phyloP scores from a whole-genome alignment of 2,113 vertebrate species.

The Puma concolor region DNA sequence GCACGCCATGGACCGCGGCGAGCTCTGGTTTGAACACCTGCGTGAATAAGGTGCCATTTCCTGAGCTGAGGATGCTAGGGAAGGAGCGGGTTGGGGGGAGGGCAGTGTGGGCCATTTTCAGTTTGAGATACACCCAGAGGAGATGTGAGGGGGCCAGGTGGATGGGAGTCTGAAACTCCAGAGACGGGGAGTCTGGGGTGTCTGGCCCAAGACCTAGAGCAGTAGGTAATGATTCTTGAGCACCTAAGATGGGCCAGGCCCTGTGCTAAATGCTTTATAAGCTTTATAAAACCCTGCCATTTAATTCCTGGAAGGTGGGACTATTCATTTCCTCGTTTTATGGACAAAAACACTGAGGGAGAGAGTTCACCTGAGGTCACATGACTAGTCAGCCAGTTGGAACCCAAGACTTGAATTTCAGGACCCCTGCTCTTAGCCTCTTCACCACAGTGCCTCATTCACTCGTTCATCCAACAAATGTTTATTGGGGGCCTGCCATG shows the following conservation, averaged over 20 bases:
- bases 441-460: neutral
- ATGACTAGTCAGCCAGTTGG: neutral
- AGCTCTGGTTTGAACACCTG: neutral
- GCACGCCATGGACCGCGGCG: rapidly evolving
- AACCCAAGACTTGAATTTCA: neutral
- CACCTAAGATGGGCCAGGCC: neutral
- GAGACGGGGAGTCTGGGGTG: neutral
- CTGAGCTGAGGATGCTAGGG: neutral
- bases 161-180: neutral
- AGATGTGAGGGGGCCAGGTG: neutral
- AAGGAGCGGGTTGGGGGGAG: neutral
- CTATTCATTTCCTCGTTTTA: neutral
- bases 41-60: neutral
- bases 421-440: neutral
- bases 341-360: neutral
- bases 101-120: neutral
- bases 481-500: no score
- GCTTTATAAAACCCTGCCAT: neutral
- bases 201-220: neutral
- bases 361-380: neutral
- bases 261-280: neutral
- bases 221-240: neutral
- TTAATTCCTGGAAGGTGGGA: neutral
- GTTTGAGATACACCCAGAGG: neutral
- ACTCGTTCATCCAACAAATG: neutral